Conservation (phyloP, 2,113 vertebrate species). For the Struthio camelus region DNA sequence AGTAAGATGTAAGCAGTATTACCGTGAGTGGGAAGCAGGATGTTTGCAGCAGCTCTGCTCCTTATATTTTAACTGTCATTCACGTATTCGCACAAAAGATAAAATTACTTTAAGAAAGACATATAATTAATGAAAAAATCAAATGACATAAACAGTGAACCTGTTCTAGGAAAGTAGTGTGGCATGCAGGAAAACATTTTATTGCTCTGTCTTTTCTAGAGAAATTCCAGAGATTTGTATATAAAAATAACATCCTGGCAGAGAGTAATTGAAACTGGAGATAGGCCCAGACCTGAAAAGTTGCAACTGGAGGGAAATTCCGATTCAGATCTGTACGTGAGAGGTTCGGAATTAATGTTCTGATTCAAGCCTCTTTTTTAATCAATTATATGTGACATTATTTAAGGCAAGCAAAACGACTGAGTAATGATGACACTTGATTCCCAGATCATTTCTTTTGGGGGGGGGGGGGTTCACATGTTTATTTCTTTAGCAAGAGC, state of each 20-base stretch:
- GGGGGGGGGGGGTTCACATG: neutral
- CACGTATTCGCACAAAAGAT: neutral
- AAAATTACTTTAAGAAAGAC: neutral
- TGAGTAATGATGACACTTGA: rapidly evolving
- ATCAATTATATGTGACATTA: rapidly evolving
- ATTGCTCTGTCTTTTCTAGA: neutral
- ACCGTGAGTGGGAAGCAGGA: neutral
- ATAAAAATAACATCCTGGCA: neutral
- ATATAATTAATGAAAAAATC: neutral
- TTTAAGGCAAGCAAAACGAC: rapidly evolving
- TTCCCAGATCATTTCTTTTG: rapidly evolving
- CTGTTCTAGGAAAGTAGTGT: neutral
- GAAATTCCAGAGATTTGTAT: neutral
- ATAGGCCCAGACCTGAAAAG: neutral
- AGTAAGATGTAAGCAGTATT: neutral
- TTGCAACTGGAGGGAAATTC: neutral
- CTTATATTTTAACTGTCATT: neutral
- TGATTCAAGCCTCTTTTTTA: neutral
- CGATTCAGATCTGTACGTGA: neutral
- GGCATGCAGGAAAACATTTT: neutral
- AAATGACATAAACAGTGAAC: neutral
- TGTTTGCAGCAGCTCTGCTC: neutral
- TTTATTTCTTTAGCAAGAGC: neutral
- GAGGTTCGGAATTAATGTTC: neutral
- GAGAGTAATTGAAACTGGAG: neutral